Evolutionary conservation across 2,888 invertebrate genomes (phyloP).

Genomic region (Torymus tubicola): DNA sequence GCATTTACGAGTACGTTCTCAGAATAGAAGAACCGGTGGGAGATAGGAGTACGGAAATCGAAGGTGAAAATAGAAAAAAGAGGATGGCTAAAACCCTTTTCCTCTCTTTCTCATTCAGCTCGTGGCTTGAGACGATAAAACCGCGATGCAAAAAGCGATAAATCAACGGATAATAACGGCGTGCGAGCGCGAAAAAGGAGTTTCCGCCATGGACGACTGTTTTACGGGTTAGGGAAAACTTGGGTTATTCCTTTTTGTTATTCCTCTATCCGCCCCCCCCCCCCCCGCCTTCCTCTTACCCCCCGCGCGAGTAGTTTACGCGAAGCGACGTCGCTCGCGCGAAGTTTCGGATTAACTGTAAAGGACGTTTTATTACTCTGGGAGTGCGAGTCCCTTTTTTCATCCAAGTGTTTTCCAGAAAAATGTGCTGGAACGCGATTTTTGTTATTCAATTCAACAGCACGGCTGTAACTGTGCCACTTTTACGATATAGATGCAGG

Average conservation of each 20-base stretch:
- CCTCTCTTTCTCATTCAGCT: no score
- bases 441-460: no score
- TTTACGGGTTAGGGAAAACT: constrained; percentile 62
- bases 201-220: constrained; percentile 60
- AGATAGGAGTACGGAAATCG: no score
- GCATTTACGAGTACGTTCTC: no score
- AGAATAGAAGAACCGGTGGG: no score
- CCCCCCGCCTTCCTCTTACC: not conserved
- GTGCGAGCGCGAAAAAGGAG: not conserved
- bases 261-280: constrained; percentile 14
- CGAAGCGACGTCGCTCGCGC: not conserved
- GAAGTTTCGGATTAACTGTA: constrained; percentile 54
- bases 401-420: no score
- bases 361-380: constrained; percentile 39
- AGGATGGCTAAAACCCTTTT: not conserved
- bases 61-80: not conserved
- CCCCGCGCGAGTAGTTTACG: not conserved
- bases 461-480: no score
- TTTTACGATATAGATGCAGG: no score
- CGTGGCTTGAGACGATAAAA: constrained; percentile 24
- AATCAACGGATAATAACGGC: constrained; percentile 40
- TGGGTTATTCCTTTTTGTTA: constrained; percentile 63
- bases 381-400: not conserved
- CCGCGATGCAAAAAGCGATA: constrained; percentile 35
- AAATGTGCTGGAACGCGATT: no score